These are phyloP conservation scores for Dasypolia templi DNA, from an alignment of 2,888 invertebrate genomes.

Conservation along the genomic window DNA sequence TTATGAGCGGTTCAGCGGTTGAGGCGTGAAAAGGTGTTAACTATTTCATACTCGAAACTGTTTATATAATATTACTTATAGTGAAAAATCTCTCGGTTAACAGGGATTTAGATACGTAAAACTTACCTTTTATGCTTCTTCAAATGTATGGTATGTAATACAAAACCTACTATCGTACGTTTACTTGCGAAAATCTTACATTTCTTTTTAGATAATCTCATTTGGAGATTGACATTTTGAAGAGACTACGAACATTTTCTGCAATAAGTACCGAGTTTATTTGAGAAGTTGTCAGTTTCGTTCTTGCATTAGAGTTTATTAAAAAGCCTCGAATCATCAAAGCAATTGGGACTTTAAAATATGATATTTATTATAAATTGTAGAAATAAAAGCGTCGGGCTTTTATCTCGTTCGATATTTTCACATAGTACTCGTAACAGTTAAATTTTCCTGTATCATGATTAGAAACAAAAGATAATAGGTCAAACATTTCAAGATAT, in stretches of 20 bases:
- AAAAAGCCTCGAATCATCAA: neutral
- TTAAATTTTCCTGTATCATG: neutral
- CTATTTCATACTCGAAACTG: neutral
- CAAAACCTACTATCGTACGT: conserved; percentile 1
- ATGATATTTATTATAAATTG: neutral
- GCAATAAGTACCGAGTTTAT: neutral
- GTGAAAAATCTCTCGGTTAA: conserved; percentile 11
- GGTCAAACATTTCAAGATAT: neutral
- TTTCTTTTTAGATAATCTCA: neutral
- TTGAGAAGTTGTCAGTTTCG: too few relatives aligned
- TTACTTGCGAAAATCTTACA: conserved; percentile 5
- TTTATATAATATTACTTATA: neutral
- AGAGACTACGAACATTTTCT: neutral
- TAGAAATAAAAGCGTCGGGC: neutral
- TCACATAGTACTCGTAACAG: neutral
- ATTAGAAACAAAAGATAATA: neutral
- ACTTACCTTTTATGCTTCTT: conserved; percentile 11
- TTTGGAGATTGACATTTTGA: neutral
- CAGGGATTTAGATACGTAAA: neutral
- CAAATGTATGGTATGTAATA: conserved; percentile 26
- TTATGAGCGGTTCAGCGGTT: too few relatives aligned
- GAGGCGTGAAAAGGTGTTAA: too few relatives aligned
- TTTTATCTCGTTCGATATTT: too few relatives aligned
- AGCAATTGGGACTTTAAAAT: neutral
- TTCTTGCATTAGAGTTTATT: neutral